These are phyloP conservation scores for Xyliphius kryptos DNA, from an alignment of 2,113 vertebrate species.

Conservation along the genomic window DNA sequence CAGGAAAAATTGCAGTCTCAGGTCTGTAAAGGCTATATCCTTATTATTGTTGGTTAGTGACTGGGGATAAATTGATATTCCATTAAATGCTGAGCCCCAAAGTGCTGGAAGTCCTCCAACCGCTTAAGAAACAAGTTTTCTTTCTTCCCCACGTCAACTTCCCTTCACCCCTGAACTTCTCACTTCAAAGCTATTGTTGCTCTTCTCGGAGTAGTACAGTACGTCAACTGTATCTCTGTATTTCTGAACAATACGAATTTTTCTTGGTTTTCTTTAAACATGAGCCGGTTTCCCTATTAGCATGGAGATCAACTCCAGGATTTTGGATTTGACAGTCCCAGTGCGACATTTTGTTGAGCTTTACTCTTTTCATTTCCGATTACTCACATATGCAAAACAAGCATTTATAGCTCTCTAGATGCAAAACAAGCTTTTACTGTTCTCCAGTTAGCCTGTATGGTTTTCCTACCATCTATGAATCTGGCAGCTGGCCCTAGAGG, in stretches of 20 bases:
- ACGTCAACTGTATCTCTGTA: slow-evolving; percentile 22
- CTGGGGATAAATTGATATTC: not conserved
- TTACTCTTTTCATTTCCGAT: slow-evolving; percentile 23
- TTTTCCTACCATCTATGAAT: slow-evolving; percentile 16
- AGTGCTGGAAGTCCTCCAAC: not conserved
- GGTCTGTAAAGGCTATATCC: slow-evolving; percentile 61
- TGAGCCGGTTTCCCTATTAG: slow-evolving; percentile 18
- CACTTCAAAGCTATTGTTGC: slow-evolving; percentile 11
- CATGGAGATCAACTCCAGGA: slow-evolving; percentile 13
- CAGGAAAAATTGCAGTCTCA: slow-evolving; percentile 77
- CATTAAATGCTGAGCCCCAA: not conserved
- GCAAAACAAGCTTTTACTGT: slow-evolving; percentile 22
- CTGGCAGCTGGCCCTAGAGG: slow-evolving; percentile 10
- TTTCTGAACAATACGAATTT: slow-evolving; percentile 23
- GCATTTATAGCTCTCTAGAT: slow-evolving; percentile 21
- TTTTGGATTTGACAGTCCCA: slow-evolving; percentile 31
- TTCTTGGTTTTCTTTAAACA: slow-evolving; percentile 18
- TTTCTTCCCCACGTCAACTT: slow-evolving; percentile 2
- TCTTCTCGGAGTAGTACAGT: slow-evolving; percentile 1
- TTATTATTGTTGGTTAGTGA: not conserved
- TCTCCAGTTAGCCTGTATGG: slow-evolving; percentile 20
- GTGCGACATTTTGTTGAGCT: slow-evolving; percentile 25
- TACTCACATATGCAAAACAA: slow-evolving; percentile 24
- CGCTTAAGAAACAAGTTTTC: slow-evolving; percentile 3
- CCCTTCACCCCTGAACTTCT: slow-evolving; percentile 11